Percentiles rank a stretch among this genome's conserved stretches.
Conservation (phyloP, 2,797 vertebrate species). For the Bovichtus diacanthus region DNA sequence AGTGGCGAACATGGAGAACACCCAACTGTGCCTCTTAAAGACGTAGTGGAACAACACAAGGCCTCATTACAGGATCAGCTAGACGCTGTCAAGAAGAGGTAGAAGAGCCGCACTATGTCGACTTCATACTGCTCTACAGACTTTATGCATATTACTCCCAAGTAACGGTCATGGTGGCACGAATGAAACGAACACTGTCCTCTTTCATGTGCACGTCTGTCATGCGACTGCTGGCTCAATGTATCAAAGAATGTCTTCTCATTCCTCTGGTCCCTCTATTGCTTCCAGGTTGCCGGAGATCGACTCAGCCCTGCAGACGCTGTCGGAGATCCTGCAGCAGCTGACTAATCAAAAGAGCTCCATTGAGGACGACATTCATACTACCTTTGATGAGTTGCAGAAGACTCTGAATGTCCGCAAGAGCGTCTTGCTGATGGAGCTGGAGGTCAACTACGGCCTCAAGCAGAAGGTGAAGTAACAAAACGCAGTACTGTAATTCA, state of each 20-base stretch:
- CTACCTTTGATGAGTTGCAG: conserved; percentile 95
- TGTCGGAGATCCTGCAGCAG: conserved; percentile 97
- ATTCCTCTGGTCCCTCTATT: background rate
- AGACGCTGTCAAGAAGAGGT: conserved; percentile 95
- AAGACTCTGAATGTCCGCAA: conserved; percentile 97
- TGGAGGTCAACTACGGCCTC: conserved; percentile 98
- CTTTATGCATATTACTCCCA: background rate
- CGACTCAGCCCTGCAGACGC: conserved; percentile 91
- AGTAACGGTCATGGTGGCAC: background rate
- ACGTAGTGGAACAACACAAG: conserved; percentile 97
- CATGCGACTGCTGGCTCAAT: background rate
- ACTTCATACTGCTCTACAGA: background rate
- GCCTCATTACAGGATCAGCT: conserved; percentile 93
- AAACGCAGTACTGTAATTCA: background rate
- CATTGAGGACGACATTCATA: conserved; percentile 94
- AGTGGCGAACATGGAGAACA: conserved; percentile 95
- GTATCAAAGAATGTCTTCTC: background rate
- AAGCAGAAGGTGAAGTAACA: conserved; percentile 93
- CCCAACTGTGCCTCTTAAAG: conserved; percentile 93
- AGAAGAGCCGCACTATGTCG: background rate
- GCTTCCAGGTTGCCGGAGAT: conserved; percentile 93
- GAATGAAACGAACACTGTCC: background rate
- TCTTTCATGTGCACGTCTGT: background rate
- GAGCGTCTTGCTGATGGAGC: conserved; percentile 97
- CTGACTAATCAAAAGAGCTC: conserved; percentile 94